These are phyloP conservation scores for Fukomys damarensis DNA, from an alignment of 2,113 vertebrate species.

Conservation along the genomic window DNA sequence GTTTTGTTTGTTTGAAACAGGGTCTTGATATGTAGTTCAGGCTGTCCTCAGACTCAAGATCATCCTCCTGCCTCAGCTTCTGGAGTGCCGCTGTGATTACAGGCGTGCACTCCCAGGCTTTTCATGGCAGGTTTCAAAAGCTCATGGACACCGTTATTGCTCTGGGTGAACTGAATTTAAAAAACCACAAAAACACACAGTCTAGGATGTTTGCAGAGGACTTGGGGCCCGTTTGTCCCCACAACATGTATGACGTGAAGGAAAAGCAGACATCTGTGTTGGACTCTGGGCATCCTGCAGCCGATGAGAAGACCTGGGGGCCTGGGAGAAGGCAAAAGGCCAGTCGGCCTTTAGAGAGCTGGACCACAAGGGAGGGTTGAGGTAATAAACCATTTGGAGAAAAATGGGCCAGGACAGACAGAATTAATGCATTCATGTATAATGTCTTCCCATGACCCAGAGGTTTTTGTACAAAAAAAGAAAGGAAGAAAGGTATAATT, in stretches of 20 bases:
- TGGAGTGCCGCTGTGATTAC: neutral
- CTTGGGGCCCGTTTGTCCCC: neutral
- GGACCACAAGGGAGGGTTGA: neutral
- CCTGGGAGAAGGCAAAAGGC: neutral
- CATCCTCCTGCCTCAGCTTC: neutral
- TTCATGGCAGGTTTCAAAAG: neutral
- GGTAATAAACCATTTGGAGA: neutral
- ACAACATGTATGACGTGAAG: accelerated
- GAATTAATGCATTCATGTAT: neutral
- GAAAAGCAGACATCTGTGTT: neutral
- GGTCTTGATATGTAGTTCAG: neutral
- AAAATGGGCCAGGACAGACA: neutral
- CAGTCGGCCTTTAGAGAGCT: neutral
- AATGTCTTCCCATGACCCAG: neutral
- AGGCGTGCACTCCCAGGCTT: neutral
- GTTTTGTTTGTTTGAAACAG: neutral
- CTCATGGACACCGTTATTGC: neutral
- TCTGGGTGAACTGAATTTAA: neutral
- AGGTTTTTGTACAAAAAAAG: neutral
- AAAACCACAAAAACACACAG: neutral
- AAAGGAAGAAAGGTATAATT: neutral
- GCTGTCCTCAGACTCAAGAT: neutral
- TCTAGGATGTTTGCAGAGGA: neutral
- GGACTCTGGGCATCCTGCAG: accelerated
- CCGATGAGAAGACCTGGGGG: neutral